Percentiles rank a stretch among this genome's conserved stretches.
These are phyloP conservation scores for Corythornis madagascariensis DNA, from an alignment of 2,113 vertebrate species.

Conservation along the genomic window DNA sequence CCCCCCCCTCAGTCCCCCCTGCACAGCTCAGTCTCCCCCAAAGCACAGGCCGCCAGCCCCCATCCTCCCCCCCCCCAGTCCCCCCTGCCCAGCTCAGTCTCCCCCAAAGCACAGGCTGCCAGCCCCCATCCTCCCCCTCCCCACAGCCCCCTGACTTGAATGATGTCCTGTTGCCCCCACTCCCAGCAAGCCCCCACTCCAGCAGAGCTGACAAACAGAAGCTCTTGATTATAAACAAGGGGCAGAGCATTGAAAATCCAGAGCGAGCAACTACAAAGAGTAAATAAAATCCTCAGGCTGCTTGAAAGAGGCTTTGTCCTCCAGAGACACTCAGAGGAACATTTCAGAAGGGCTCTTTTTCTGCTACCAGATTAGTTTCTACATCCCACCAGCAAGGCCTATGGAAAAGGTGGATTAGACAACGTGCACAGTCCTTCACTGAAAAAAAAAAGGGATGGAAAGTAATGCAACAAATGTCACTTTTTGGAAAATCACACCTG, in stretches of 20 bases:
- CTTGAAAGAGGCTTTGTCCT: constrained; percentile 26
- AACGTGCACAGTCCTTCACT: fast-evolving
- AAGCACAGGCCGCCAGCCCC: no score
- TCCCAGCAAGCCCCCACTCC: not conserved
- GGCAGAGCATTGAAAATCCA: not conserved
- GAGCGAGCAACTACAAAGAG: not conserved
- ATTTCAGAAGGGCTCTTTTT: not conserved
- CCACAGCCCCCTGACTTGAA: fast-evolving
- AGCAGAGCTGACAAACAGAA: not conserved
- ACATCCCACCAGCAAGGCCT: not conserved
- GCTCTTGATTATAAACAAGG: not conserved
- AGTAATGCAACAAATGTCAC: not conserved
- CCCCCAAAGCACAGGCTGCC: fast-evolving
- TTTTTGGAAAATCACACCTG: not conserved
- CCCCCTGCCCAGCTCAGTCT: not conserved
- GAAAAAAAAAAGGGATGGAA: not conserved
- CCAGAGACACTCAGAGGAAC: fast-evolving
- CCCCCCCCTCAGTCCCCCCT: no score
- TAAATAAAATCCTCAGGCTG: not conserved
- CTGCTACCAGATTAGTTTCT: not conserved
- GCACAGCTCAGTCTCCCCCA: no score
- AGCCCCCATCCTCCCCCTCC: not conserved
- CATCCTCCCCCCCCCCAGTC: not conserved
- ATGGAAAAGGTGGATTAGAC: fast-evolving
- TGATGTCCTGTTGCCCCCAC: not conserved